Evolutionary conservation across 2,113 vertebrate genomes (phyloP).

Genomic region (Eptesicus fuscus): DNA sequence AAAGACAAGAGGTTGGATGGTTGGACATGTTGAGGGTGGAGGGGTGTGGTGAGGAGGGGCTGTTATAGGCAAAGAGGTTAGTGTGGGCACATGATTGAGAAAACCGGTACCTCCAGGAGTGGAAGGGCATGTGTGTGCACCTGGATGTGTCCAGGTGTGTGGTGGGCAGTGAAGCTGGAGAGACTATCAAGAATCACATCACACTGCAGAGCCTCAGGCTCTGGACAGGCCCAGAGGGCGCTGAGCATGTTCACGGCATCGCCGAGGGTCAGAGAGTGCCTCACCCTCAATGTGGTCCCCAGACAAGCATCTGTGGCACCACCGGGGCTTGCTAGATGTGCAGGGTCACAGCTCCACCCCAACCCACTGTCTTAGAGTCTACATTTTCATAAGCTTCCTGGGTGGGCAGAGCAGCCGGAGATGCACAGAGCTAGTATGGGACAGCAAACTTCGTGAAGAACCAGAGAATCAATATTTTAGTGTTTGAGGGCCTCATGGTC

Average conservation of each 20-base stretch:
- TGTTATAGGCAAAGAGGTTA: not conserved
- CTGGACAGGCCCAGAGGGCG: not conserved
- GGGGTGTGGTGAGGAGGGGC: not conserved
- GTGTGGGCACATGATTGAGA: not conserved
- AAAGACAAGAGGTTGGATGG: not conserved
- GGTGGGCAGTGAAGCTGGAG: not conserved
- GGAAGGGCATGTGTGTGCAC: accelerated
- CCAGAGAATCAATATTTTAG: not conserved
- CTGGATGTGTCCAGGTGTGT: not conserved
- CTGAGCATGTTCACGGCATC: not conserved
- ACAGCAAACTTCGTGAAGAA: not conserved
- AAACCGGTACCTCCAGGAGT: not conserved
- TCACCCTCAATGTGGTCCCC: not conserved
- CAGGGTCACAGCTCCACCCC: not conserved
- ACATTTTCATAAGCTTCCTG: not conserved
- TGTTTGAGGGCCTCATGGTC: not conserved
- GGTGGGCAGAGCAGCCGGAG: not conserved
- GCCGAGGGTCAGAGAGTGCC: not conserved
- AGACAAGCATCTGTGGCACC: not conserved
- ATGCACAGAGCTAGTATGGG: not conserved
- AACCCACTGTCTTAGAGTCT: not conserved
- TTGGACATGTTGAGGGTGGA: not conserved
- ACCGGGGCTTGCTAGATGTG: not conserved
- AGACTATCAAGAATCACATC: not conserved
- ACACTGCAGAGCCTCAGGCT: not conserved